A percentile compares a stretch with the other conserved stretches of the same genome.
Evolutionary conservation across 2,797 vertebrate genomes (phyloP).

Genomic region (Pipistrellus kuhlii): DNA sequence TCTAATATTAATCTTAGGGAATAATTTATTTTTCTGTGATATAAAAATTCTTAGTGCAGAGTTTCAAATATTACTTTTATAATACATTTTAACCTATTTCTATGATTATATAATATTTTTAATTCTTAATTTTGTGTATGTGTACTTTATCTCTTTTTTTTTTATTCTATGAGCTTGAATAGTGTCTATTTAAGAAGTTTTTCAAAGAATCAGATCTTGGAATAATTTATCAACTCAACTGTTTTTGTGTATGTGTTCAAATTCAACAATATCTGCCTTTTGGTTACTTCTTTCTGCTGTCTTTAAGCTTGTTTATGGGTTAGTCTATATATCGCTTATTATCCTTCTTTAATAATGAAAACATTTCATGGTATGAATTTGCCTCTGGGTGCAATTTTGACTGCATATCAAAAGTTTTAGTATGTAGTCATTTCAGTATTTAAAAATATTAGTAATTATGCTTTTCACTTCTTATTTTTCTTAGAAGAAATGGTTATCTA

Average conservation of each 20-base stretch:
- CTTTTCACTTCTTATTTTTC: slow-evolving; percentile 53
- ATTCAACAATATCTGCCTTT: slow-evolving; percentile 8
- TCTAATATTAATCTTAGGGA: neutral
- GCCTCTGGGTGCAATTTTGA: slow-evolving; percentile 67
- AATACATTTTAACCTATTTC: neutral
- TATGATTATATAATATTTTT: neutral
- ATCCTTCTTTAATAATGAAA: slow-evolving; percentile 61
- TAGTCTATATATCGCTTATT: slow-evolving; percentile 23
- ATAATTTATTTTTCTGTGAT: slow-evolving; percentile 12
- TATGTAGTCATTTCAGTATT: slow-evolving; percentile 42
- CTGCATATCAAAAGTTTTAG: slow-evolving; percentile 25
- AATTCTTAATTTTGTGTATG: slow-evolving; percentile 31
- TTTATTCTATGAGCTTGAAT: slow-evolving; percentile 24
- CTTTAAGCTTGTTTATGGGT: neutral
- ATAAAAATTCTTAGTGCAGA: neutral
- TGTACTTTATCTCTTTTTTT: slow-evolving; percentile 67
- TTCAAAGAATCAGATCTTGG: slow-evolving; percentile 43
- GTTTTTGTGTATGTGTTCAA: slow-evolving; percentile 21
- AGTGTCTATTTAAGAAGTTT: slow-evolving; percentile 15
- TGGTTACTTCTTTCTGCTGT: slow-evolving; percentile 2
- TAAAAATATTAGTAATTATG: slow-evolving; percentile 50
- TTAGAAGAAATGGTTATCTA: slow-evolving; percentile 29
- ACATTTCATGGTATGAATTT: slow-evolving; percentile 61
- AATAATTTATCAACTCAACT: slow-evolving; percentile 41
- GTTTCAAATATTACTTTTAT: neutral